These are phyloP conservation scores for Chinchilla lanigera DNA, from an alignment of 2,113 vertebrate genomes.

Conservation along the genomic window DNA sequence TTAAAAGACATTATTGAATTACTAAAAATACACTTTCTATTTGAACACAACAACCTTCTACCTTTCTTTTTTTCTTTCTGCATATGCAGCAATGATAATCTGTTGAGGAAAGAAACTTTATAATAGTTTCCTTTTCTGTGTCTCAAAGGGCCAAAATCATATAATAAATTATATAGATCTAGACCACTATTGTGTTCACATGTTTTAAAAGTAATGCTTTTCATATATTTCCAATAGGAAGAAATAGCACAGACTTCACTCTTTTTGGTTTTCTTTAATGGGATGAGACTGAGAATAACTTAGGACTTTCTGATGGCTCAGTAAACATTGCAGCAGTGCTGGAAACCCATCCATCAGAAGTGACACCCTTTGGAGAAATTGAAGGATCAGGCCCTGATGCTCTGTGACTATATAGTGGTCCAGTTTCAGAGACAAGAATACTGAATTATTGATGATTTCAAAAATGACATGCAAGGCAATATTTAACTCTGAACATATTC, in stretches of 20 bases:
- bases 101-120: background rate
- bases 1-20: background rate
- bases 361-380: background rate
- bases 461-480: background rate
- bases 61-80: background rate
- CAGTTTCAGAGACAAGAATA: background rate
- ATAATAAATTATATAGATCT: background rate
- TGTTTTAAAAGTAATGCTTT: constrained; percentile 2
- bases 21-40: background rate
- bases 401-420: background rate
- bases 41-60: background rate
- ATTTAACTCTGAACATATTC: background rate
- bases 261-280: background rate
- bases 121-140: background rate
- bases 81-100: background rate
- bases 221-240: background rate
- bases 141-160: background rate
- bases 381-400: background rate
- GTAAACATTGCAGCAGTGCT: background rate
- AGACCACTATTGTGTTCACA: background rate
- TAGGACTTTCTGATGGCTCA: constrained; percentile 5
- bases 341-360: background rate
- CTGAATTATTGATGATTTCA: background rate
- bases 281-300: background rate
- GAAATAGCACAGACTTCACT: background rate